These are phyloP conservation scores for Bostrychus sinensis DNA, from an alignment of 2,113 vertebrate species.

Conservation along the genomic window DNA sequence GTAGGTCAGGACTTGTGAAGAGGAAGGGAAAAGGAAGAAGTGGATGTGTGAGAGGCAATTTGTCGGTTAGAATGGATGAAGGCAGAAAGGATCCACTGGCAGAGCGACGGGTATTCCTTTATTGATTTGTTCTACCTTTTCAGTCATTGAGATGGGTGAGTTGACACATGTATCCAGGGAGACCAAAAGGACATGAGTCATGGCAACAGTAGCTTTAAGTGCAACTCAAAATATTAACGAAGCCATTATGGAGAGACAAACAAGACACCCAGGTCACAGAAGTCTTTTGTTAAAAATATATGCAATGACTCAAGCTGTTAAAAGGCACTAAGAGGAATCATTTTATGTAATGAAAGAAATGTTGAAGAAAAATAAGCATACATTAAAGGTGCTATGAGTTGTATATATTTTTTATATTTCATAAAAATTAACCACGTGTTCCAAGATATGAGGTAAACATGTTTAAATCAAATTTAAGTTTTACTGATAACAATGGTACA, in stretches of 20 bases:
- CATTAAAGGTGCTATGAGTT: no score
- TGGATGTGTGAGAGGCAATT: background rate
- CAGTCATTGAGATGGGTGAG: constrained; percentile 1
- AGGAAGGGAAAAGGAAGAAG: background rate
- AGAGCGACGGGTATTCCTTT: constrained; percentile 16
- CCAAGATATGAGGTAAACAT: no score
- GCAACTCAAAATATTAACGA: background rate
- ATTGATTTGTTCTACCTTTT: constrained; percentile 7
- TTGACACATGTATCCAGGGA: constrained; percentile 44
- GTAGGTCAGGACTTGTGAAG: background rate
- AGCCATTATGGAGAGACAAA: background rate
- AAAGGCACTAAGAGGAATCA: no score
- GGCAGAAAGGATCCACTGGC: constrained; percentile 12
- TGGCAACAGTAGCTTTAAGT: constrained; percentile 1
- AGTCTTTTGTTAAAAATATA: background rate
- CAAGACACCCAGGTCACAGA: background rate
- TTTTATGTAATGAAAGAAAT: no score
- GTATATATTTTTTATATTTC: no score
- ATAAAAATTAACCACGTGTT: no score
- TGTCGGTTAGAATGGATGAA: background rate
- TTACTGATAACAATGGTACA: no score
- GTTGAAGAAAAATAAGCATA: no score
- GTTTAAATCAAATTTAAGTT: no score
- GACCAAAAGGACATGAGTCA: constrained; percentile 53
- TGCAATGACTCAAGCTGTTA: no score